Percentiles rank a stretch among this genome's conserved stretches.
phyloP scores from a whole-genome alignment of 2,797 vertebrate genomes.

The Helostoma temminkii region DNA sequence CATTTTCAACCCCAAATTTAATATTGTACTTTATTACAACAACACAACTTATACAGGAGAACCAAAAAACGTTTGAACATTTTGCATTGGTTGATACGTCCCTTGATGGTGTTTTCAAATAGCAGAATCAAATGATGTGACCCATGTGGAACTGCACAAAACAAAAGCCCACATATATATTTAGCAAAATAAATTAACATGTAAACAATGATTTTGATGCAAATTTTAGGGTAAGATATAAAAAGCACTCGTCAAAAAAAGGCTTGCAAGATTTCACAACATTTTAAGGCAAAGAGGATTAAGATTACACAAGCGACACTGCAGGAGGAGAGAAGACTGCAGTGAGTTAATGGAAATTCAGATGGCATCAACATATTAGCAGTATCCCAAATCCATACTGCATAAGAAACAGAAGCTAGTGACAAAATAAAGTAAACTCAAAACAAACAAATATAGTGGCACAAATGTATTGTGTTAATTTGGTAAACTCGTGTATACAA shows the following conservation, averaged over 20 bases:
- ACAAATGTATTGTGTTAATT: not conserved
- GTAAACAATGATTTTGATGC: conserved; percentile 14
- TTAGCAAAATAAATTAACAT: conserved; percentile 24
- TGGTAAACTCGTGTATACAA: no score
- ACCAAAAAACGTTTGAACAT: not conserved
- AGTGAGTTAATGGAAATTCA: conserved; percentile 1
- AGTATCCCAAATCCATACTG: conserved; percentile 10
- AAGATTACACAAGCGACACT: conserved; percentile 4
- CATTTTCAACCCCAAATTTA: conserved; percentile 5
- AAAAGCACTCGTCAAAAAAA: conserved; percentile 22
- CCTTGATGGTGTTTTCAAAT: conserved; percentile 25
- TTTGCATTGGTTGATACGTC: not conserved
- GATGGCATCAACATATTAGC: not conserved
- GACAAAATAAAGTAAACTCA: not conserved
- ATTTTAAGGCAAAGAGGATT: conserved; percentile 42
- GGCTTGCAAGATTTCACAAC: not conserved
- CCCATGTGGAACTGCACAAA: not conserved
- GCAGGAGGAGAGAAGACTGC: not conserved
- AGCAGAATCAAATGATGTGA: conserved; percentile 11
- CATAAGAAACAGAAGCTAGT: conserved; percentile 1
- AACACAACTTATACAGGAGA: conserved; percentile 8
- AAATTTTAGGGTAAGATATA: not conserved
- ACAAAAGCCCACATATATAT: not conserved
- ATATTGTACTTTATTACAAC: not conserved
- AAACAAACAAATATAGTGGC: no score